Evolutionary conservation across 2,888 invertebrate genomes (phyloP), one percentile per base, ranked within the genome.

Genomic region (Drosophila prolongata): DNA sequence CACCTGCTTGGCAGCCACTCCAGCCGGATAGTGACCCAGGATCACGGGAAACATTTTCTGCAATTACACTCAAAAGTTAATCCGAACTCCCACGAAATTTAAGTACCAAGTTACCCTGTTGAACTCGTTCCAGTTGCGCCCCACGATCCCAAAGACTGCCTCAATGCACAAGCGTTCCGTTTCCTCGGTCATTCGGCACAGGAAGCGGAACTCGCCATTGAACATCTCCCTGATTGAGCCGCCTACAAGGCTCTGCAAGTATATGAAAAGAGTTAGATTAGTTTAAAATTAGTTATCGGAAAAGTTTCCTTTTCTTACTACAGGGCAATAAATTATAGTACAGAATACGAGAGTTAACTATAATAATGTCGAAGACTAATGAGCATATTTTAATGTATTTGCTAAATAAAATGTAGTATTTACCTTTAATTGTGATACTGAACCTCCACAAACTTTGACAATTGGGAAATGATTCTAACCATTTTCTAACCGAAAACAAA

Each of bases 41-140:
- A 96, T 94, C 0, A 95, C 93, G 0, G 95, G 94, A 62, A 95
- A 90, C 87, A 95, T 92, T 38, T 93, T 93, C 92, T 96, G 86
- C 1, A 68, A 47, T 13, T 10, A 0, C 47, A 11, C 1, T 10
- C 0, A 40, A n/a, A 9, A 1, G 9, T 30, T 6, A 30, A 4
- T 24, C 1, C 1, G 0, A 1, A 13, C 2, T 13, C 1, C 16
- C 16, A 16, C 16, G 16, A 16, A 8, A 1, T 0, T 56, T n/a
- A 1, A 3, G 11, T 13, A 2, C 13, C 1, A 8, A 1, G 2
- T 67, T 77, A 92, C 91, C 80, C 91, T 79, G 58, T 91, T 92
- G 38, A 91, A 91, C 72, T 91, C 91, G 38, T 82, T 90, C 89
- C 91, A 90, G 58, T 91, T 90, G 47, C 91, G 90, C 2, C 91